Conservation (phyloP, 2,113 vertebrate genomes). For the Prunella fulvescens region DNA sequence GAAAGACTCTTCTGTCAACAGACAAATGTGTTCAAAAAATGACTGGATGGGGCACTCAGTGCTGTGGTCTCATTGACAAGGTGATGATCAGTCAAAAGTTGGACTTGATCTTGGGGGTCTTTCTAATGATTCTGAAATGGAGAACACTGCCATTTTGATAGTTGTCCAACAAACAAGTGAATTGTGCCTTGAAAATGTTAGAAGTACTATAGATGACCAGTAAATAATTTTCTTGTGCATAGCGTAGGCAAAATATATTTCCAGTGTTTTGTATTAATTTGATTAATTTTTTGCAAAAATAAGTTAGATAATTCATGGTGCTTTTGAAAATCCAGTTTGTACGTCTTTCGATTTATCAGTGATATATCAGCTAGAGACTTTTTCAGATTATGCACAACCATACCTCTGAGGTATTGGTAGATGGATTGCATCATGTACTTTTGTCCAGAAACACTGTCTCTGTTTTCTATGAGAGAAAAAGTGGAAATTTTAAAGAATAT, state of each 20-base stretch:
- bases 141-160: not conserved
- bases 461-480: not conserved
- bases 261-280: not conserved
- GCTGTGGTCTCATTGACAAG: not conserved
- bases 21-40: not conserved
- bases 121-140: not conserved
- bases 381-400: not conserved
- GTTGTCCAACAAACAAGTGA: not conserved
- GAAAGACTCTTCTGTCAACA: not conserved
- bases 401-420: not conserved
- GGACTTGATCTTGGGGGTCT: fast-evolving
- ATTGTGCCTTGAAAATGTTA: not conserved
- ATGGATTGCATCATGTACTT: not conserved
- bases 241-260: not conserved
- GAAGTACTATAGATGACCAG: not conserved
- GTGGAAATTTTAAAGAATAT: not conserved
- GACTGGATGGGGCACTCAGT: not conserved
- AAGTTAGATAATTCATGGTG: not conserved
- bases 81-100: not conserved
- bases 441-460: not conserved
- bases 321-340: not conserved
- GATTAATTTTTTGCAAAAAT: not conserved
- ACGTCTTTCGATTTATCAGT: not conserved
- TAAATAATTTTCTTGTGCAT: not conserved
- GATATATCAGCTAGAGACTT: not conserved